phyloP scores from a whole-genome alignment of 2,888 invertebrate genomes.

The Euplexia lucipara region DNA sequence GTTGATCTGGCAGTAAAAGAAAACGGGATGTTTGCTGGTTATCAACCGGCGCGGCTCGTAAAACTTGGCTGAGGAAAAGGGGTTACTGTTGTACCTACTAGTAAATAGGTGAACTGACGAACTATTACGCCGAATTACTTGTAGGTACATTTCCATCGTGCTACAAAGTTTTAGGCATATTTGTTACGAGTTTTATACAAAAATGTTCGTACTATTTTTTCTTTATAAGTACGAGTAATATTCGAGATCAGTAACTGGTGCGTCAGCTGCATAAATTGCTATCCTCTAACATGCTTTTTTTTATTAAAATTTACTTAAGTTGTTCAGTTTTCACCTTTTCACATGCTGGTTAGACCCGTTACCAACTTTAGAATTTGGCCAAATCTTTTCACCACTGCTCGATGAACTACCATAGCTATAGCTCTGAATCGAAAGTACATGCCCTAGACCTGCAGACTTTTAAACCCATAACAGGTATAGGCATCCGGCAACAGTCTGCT shows the following conservation, averaged over 20 bases:
- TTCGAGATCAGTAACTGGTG: too few relatives aligned
- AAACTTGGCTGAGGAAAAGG: slow-evolving; percentile 25
- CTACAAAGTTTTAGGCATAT: background rate
- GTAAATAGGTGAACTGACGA: slow-evolving; percentile 34
- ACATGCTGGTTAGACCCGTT: background rate
- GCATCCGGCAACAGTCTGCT: slow-evolving; percentile 4
- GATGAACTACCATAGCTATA: background rate
- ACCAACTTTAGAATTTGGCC: background rate
- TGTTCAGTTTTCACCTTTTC: too few relatives aligned
- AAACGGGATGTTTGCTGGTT: slow-evolving; percentile 47
- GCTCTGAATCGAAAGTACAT: background rate
- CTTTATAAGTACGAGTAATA: too few relatives aligned
- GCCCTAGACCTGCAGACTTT: background rate
- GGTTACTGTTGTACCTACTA: slow-evolving; percentile 18
- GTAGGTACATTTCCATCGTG: background rate
- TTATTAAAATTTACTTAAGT: too few relatives aligned
- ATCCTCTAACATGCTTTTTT: too few relatives aligned
- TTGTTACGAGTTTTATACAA: background rate
- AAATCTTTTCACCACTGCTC: background rate
- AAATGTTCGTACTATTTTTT: too few relatives aligned
- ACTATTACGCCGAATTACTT: background rate
- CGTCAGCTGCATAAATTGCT: too few relatives aligned
- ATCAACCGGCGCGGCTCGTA: slow-evolving; percentile 38
- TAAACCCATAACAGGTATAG: background rate
- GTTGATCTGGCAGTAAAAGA: slow-evolving; percentile 54